Evolutionary conservation across 2,888 invertebrate species (phyloP).

Genomic region (Villa cingulata): DNA sequence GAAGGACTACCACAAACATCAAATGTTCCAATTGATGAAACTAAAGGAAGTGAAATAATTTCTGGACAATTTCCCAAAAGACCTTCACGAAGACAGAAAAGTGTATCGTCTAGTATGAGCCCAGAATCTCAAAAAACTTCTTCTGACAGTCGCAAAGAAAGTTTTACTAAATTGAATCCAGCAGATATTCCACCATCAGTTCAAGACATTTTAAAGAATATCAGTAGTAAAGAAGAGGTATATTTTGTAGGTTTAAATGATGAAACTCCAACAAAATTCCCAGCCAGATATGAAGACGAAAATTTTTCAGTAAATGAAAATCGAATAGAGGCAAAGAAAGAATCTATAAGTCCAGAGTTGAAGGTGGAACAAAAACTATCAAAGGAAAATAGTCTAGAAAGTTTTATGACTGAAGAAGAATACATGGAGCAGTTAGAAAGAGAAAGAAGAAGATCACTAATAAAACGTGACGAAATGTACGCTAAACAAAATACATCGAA

Average conservation of each 20-base stretch:
- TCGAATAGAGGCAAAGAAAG: neutral
- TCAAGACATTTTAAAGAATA: slow-evolving; percentile 26
- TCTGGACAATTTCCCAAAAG: slow-evolving; percentile 22
- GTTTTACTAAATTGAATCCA: slow-evolving; percentile 25
- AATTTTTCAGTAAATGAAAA: neutral
- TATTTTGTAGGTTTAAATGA: slow-evolving; percentile 2
- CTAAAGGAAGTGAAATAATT: too few relatives aligned
- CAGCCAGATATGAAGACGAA: neutral
- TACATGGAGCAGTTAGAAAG: slow-evolving; percentile 29
- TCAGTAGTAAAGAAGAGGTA: slow-evolving; percentile 2
- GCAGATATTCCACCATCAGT: slow-evolving; percentile 30
- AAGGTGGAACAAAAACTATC: neutral
- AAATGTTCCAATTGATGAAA: too few relatives aligned
- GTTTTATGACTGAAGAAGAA: slow-evolving; percentile 8
- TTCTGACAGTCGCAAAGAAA: slow-evolving; percentile 18
- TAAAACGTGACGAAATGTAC: slow-evolving; percentile 29
- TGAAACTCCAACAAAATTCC: slow-evolving; percentile 2
- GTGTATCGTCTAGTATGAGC: slow-evolving; percentile 27
- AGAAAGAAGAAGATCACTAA: slow-evolving; percentile 27
- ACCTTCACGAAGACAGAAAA: slow-evolving; percentile 25
- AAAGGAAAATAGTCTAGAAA: neutral
- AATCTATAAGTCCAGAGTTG: neutral
- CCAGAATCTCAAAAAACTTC: slow-evolving; percentile 22
- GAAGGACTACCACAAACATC: too few relatives aligned
- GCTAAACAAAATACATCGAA: slow-evolving; percentile 14